Conservation (phyloP, 2,888 invertebrate genomes). For the Xanthostigma xanthostigma region DNA sequence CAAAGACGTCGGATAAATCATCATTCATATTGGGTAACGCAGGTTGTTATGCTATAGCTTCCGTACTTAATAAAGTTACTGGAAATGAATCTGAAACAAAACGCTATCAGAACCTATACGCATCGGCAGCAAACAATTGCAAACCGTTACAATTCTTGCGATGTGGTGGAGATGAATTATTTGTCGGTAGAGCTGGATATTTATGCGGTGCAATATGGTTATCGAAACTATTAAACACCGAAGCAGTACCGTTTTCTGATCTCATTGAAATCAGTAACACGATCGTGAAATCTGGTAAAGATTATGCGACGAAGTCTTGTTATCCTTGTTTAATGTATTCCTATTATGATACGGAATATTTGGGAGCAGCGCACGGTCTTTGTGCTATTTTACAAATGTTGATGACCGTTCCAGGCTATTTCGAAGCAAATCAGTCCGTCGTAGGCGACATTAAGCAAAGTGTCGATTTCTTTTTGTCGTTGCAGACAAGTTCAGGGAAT, state of each 20-base stretch:
- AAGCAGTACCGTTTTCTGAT: constrained; percentile 30
- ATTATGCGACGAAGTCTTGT: constrained; percentile 41
- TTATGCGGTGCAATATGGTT: constrained; percentile 65
- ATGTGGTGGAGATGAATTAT: constrained; percentile 66
- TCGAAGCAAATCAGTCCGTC: constrained; percentile 34
- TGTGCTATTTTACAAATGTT: constrained; percentile 50
- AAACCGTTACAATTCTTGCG: constrained; percentile 39
- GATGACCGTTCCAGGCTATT: constrained; percentile 41
- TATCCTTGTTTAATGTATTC: constrained; percentile 63
- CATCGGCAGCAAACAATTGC: constrained; percentile 28
- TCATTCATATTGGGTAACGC: constrained; percentile 67
- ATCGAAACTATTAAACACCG: constrained; percentile 34
- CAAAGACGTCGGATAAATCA: constrained; percentile 39
- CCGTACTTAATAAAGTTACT: constrained; percentile 39
- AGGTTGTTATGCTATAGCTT: constrained; percentile 59
- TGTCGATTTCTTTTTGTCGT: constrained; percentile 47
- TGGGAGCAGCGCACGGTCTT: constrained; percentile 58
- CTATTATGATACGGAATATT: constrained; percentile 57
- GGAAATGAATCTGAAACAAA: constrained; percentile 28
- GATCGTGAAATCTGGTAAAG: constrained; percentile 55
- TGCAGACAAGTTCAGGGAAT: constrained; percentile 59
- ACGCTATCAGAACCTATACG: constrained; percentile 27
- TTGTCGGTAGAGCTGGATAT: constrained; percentile 76
- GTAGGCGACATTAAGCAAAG: constrained; percentile 43
- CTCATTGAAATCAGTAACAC: constrained; percentile 50